These are phyloP conservation scores for Antennarius maculatus DNA, from an alignment of 2,797 vertebrate genomes.

Conservation along the genomic window DNA sequence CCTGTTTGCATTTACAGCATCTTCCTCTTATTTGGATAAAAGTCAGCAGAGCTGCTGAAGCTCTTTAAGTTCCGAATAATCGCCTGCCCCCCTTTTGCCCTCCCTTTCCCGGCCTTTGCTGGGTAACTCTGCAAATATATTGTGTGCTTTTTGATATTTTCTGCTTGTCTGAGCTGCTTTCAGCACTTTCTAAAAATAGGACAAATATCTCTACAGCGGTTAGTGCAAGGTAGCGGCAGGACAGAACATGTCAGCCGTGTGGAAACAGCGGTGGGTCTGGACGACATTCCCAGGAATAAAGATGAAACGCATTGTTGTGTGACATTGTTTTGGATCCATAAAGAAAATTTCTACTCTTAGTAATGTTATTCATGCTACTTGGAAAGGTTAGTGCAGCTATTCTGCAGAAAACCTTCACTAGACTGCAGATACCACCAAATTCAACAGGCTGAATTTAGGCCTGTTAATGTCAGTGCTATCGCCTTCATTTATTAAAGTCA, in stretches of 20 bases:
- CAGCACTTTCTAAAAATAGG: conserved; percentile 74
- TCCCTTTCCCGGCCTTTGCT: conserved; percentile 17
- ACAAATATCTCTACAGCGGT: conserved; percentile 41
- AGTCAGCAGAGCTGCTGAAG: conserved; percentile 13
- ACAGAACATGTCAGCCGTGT: conserved; percentile 46
- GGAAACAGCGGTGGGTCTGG: conserved; percentile 27
- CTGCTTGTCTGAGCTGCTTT: conserved; percentile 74
- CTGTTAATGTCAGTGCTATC: no score
- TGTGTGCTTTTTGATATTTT: conserved; percentile 68
- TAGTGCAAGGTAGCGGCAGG: conserved; percentile 55
- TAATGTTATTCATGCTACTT: neutral
- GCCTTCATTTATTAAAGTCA: no score
- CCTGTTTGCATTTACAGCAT: conserved; percentile 31
- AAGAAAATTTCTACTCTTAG: neutral
- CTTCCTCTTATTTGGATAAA: conserved; percentile 20
- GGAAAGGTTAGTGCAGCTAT: no score
- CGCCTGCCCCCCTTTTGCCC: conserved; percentile 3
- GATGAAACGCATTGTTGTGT: conserved; percentile 6
- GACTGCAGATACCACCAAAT: no score
- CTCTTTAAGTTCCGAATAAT: conserved; percentile 52
- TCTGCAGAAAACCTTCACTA: no score
- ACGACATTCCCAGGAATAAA: neutral
- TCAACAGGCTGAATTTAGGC: no score
- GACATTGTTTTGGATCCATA: neutral
- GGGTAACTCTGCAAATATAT: conserved; percentile 50